Conservation (phyloP, 2,888 invertebrate genomes). For the Netelia melanura region DNA sequence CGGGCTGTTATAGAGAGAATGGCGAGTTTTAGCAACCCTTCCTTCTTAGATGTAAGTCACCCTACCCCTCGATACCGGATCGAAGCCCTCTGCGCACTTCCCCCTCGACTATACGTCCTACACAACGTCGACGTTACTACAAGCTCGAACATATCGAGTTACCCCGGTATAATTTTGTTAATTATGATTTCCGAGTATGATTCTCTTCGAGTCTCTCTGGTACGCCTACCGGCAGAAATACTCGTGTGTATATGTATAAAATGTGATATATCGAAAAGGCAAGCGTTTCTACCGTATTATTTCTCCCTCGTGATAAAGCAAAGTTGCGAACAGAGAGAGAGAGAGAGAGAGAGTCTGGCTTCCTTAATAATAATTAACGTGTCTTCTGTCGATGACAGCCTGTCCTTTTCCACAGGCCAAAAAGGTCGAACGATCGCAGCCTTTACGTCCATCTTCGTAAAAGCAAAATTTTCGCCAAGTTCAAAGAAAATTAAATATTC, state of each 20-base stretch:
- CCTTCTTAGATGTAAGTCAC: slow-evolving; percentile 79
- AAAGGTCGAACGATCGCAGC: background rate
- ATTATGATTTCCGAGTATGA: slow-evolving; percentile 83
- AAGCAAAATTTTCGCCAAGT: slow-evolving; percentile 28
- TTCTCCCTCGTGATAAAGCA: slow-evolving; percentile 49
- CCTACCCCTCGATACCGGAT: slow-evolving; percentile 44
- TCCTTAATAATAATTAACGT: slow-evolving; percentile 66
- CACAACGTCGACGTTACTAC: slow-evolving; percentile 69
- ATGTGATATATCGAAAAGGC: slow-evolving; percentile 38
- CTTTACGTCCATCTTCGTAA: slow-evolving; percentile 58
- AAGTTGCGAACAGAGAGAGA: slow-evolving; percentile 22
- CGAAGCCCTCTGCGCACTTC: slow-evolving; percentile 42
- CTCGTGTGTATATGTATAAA: slow-evolving; percentile 3
- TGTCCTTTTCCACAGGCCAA: background rate
- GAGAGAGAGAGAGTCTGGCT: slow-evolving; percentile 1
- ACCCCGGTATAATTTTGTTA: slow-evolving; percentile 84
- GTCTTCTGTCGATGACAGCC: slow-evolving; percentile 64
- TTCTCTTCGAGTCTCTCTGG: slow-evolving; percentile 73
- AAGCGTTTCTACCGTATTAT: slow-evolving; percentile 55
- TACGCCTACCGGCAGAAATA: slow-evolving; percentile 27
- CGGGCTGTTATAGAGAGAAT: slow-evolving; percentile 50
- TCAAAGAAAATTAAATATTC: slow-evolving; percentile 12
- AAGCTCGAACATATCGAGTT: slow-evolving; percentile 82
- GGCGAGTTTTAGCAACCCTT: slow-evolving; percentile 77
- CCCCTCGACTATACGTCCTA: slow-evolving; percentile 59